These are phyloP conservation scores for Leptinotarsa rubiginosa DNA, from an alignment of 2,888 invertebrate genomes.

Conservation along the genomic window DNA sequence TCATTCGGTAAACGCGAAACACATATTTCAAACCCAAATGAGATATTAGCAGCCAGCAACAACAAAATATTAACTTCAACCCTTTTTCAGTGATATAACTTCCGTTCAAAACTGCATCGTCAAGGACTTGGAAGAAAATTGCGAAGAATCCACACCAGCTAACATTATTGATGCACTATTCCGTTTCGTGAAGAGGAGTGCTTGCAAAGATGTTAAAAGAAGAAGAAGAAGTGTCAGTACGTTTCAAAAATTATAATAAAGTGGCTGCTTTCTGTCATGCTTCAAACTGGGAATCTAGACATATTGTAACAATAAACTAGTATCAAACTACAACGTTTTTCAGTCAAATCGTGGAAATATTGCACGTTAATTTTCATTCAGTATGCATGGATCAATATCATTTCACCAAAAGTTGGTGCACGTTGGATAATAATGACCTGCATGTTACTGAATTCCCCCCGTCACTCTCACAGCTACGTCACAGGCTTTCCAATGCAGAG, in stretches of 20 bases:
- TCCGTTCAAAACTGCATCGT: slow-evolving; percentile 72
- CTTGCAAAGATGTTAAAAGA: slow-evolving; percentile 50
- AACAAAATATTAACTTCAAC: no score
- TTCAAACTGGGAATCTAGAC: background rate
- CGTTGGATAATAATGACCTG: background rate
- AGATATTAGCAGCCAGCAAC: no score
- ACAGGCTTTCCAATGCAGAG: no score
- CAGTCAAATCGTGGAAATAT: background rate
- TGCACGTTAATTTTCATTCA: background rate
- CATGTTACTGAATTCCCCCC: background rate
- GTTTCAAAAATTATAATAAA: slow-evolving; percentile 21
- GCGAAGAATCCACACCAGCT: slow-evolving; percentile 79
- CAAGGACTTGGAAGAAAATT: slow-evolving; percentile 71
- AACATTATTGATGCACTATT: slow-evolving; percentile 83
- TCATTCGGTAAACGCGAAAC: no score
- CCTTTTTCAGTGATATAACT: slow-evolving; percentile 67
- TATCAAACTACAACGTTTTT: background rate
- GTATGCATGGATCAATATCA: no score
- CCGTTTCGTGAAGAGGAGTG: slow-evolving; percentile 73
- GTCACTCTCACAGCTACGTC: no score
- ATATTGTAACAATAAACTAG: background rate
- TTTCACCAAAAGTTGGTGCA: no score
- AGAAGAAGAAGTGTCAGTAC: slow-evolving; percentile 37
- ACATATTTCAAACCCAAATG: no score
- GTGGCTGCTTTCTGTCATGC: slow-evolving; percentile 5